phyloP scores from a whole-genome alignment of 2,797 vertebrate species.

The Meda fulgida region DNA sequence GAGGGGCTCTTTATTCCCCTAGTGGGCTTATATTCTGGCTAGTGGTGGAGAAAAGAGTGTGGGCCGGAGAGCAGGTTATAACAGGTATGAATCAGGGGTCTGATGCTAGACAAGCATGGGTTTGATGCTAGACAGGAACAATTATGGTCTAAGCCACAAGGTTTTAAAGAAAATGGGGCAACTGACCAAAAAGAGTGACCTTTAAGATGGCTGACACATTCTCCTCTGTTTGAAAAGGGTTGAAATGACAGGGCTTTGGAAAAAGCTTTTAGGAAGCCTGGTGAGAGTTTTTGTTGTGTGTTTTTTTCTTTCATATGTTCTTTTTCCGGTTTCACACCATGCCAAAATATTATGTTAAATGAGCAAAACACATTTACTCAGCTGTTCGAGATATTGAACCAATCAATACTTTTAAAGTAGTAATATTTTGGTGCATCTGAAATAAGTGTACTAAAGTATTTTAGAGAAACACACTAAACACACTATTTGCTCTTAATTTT shows the following conservation, averaged over 20 bases:
- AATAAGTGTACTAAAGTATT: not conserved
- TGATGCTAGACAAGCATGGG: conserved; percentile 14
- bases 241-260: conserved; percentile 32
- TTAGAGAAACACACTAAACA: not conserved
- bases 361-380: not conserved
- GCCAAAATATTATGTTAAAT: not conserved
- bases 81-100: conserved; percentile 21
- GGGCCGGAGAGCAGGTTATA: conserved; percentile 2
- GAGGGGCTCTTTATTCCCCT: conserved; percentile 34
- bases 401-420: not conserved
- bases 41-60: conserved; percentile 41
- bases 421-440: not conserved
- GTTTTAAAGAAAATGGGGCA: conserved; percentile 31
- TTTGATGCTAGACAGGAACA: conserved; percentile 27
- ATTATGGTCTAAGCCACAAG: conserved; percentile 43
- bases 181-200: conserved; percentile 49
- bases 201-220: conserved; percentile 37
- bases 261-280: conserved; percentile 24
- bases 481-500: not conserved
- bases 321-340: not conserved
- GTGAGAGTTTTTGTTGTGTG: not conserved
- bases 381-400: not conserved
- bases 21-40: conserved; percentile 17
- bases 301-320: not conserved
- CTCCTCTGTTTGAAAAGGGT: conserved; percentile 21